phyloP scores from a whole-genome alignment of 2,113 vertebrate genomes.

The Mastomys coucha region DNA sequence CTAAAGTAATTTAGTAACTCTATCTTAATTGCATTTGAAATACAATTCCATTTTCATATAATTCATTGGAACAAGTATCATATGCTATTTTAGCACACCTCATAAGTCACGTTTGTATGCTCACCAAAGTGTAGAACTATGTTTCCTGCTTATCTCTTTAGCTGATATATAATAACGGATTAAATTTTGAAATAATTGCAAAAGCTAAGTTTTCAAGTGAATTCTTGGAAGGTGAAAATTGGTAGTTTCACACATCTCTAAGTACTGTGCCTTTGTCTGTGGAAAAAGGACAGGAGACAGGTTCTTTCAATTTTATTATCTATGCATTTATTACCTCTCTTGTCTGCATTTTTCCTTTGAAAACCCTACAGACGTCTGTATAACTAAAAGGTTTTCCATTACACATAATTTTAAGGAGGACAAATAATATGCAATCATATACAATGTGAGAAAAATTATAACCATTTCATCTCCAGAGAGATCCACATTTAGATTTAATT shows the following conservation, averaged over 20 bases:
- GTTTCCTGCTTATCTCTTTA: background rate
- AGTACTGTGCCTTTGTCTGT: background rate
- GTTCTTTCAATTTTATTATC: background rate
- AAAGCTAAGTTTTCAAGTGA: constrained; percentile 49
- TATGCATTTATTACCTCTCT: constrained; percentile 11
- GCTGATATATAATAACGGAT: background rate
- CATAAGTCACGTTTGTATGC: background rate
- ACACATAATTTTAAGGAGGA: constrained; percentile 60
- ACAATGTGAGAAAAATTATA: constrained; percentile 35
- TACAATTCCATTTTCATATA: constrained; percentile 26
- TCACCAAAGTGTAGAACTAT: background rate
- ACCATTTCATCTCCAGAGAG: constrained; percentile 39
- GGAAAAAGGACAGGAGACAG: background rate
- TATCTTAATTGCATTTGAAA: constrained; percentile 26
- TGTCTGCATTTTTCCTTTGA: constrained; percentile 14
- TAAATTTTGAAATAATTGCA: constrained; percentile 29
- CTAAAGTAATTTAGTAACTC: background rate
- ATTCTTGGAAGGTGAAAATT: constrained; percentile 38
- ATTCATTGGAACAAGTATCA: background rate
- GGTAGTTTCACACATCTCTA: background rate
- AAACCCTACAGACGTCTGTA: background rate
- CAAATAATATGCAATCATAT: constrained; percentile 53
- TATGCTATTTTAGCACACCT: background rate
- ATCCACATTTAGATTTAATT: constrained; percentile 48
- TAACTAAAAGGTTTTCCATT: constrained; percentile 67